Conservation (phyloP, 2,113 vertebrate genomes). For the Micronycteris hirsuta region DNA sequence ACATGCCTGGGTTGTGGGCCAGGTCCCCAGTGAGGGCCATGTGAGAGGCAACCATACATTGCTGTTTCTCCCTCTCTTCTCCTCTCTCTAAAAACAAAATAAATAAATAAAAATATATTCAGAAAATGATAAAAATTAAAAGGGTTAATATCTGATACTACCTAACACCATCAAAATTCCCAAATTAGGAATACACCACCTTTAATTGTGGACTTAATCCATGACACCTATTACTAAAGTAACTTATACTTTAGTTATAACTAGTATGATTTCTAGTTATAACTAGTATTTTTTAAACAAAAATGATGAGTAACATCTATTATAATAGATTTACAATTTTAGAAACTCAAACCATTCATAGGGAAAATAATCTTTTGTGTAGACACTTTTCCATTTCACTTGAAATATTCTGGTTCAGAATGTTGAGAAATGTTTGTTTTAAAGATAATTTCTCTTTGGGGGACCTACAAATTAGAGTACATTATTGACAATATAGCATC, state of each 20-base stretch:
- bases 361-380: conserved; percentile 35
- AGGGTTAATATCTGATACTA: neutral
- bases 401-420: conserved; percentile 86
- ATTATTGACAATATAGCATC: conserved; percentile 29
- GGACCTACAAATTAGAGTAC: conserved; percentile 85
- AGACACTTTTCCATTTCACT: conserved; percentile 89
- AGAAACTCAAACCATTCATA: conserved; percentile 18
- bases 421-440: conserved; percentile 86
- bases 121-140: conserved; percentile 32
- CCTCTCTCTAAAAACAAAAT: too few relatives aligned
- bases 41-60: too few relatives aligned
- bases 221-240: neutral
- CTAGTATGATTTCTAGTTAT: neutral
- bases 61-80: too few relatives aligned
- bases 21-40: too few relatives aligned
- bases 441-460: conserved; percentile 88
- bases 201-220: neutral
- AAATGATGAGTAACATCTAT: neutral
- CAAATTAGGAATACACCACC: neutral
- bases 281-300: neutral
- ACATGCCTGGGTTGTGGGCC: too few relatives aligned
- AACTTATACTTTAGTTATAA: neutral
- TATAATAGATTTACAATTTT: neutral
- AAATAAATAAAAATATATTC: too few relatives aligned
- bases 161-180: neutral